phyloP scores from a whole-genome alignment of 2,797 vertebrate genomes.

The Galaxias olidus region DNA sequence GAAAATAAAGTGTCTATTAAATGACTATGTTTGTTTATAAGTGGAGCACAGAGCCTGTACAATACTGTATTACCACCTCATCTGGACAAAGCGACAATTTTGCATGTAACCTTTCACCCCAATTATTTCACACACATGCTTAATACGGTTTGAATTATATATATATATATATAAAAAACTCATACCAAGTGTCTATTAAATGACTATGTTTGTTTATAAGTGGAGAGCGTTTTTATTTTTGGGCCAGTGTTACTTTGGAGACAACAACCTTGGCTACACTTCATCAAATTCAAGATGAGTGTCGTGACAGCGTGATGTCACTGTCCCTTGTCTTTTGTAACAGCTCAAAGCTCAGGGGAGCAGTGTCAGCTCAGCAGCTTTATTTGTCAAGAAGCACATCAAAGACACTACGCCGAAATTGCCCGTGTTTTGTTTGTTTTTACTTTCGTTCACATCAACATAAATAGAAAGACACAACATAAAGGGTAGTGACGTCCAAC shows the following conservation, averaged over 20 bases:
- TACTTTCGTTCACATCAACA: conserved; percentile 44
- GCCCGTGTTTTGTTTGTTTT: conserved; percentile 29
- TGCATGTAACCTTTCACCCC: conserved; percentile 14
- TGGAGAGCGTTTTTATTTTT: too few species aligned
- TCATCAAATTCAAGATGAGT: conserved; percentile 40
- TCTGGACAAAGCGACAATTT: conserved; percentile 4
- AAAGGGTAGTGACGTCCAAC: conserved; percentile 52
- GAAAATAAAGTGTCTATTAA: too few species aligned
- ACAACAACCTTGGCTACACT: conserved; percentile 34
- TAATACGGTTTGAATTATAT: too few species aligned
- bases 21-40: too few species aligned
- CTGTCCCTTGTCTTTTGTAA: conserved; percentile 26
- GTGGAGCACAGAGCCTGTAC: background rate
- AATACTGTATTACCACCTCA: conserved; percentile 9
- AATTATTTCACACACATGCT: conserved; percentile 5
- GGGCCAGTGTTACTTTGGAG: background rate
- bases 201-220: too few species aligned
- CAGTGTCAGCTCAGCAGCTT: conserved; percentile 41
- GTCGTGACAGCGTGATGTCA: conserved; percentile 52
- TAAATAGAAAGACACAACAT: conserved; percentile 46
- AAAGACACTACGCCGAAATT: conserved; percentile 42
- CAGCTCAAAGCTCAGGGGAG: conserved; percentile 40
- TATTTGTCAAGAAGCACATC: conserved; percentile 55
- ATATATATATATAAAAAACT: too few species aligned
- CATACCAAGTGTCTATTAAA: too few species aligned